These are phyloP conservation scores for Oryzias celebensis DNA, from an alignment of 2,113 vertebrate species.

Conservation along the genomic window DNA sequence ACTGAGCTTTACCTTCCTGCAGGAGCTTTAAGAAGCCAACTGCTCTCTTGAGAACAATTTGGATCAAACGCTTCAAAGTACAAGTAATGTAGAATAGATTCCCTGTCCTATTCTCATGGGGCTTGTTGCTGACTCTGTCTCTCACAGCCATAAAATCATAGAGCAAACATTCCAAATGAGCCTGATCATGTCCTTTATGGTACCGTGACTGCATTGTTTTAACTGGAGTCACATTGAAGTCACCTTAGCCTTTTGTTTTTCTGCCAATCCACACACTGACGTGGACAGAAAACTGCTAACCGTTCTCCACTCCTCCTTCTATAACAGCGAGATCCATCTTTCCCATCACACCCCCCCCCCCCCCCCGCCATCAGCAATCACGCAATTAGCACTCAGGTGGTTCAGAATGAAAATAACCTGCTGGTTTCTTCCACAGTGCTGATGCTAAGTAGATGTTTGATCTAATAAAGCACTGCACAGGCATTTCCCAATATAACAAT, in stretches of 20 bases:
- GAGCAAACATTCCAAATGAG: slow-evolving; percentile 13
- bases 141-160: slow-evolving; percentile 22
- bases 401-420: slow-evolving; percentile 25
- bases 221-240: slow-evolving; percentile 35
- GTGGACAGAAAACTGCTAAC: slow-evolving; percentile 33
- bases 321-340: slow-evolving; percentile 49
- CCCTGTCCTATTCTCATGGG: slow-evolving; percentile 2
- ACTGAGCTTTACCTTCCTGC: slow-evolving; percentile 11
- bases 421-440: slow-evolving; percentile 16
- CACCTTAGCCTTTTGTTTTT: slow-evolving; percentile 15
- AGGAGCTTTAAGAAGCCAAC: slow-evolving; percentile 17
- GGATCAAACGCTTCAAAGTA: slow-evolving; percentile 22
- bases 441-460: slow-evolving; percentile 41
- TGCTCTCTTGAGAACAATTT: slow-evolving; percentile 42
- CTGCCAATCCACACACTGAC: slow-evolving; percentile 9
- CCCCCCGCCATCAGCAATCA: slow-evolving; percentile 48
- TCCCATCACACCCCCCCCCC: slow-evolving; percentile 23
- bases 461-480: slow-evolving; percentile 32
- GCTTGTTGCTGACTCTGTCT: slow-evolving; percentile 1
- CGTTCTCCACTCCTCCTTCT: slow-evolving; percentile 32
- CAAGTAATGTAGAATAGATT: slow-evolving; percentile 19
- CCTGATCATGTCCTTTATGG: slow-evolving; percentile 18
- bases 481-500: slow-evolving; percentile 18
- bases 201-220: slow-evolving; percentile 22
- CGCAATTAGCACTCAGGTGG: slow-evolving; percentile 39